A percentile compares a stretch with the other conserved stretches of the same genome.
Conservation (phyloP, 2,888 invertebrate genomes). For the Bibio marci region DNA sequence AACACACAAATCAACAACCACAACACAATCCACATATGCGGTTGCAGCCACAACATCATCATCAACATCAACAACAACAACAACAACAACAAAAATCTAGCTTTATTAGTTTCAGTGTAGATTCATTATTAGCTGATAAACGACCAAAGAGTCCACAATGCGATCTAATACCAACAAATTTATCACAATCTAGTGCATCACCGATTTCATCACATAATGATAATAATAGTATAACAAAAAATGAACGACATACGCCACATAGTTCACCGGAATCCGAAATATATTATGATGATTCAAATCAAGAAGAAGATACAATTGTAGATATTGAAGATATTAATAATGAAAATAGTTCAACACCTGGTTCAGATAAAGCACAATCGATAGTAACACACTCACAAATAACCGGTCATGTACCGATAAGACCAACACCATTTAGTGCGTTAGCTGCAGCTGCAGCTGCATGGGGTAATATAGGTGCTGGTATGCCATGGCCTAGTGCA, state of each 20-base stretch:
- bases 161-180: conserved; percentile 2
- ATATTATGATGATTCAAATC: conserved; percentile 28
- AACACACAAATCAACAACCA: conserved; percentile 23
- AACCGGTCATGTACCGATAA: conserved; percentile 41
- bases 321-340: conserved; percentile 64
- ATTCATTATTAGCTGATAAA: conserved; percentile 61
- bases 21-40: too few species aligned
- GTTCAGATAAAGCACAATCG: conserved; percentile 21
- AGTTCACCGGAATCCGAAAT: conserved; percentile 28
- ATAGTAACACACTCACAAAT: conserved; percentile 19
- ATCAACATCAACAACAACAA: conserved; percentile 12
- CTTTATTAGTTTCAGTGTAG: conserved; percentile 69
- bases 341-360: conserved; percentile 31
- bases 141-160: conserved; percentile 35
- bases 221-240: conserved; percentile 17
- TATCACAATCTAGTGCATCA: conserved; percentile 5
- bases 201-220: conserved; percentile 5
- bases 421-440: conserved; percentile 62
- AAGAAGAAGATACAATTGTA: conserved; percentile 45
- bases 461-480: conserved; percentile 40
- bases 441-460: conserved; percentile 54
- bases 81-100: conserved; percentile 40
- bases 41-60: not conserved
- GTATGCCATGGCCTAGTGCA: conserved; percentile 35
- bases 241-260: conserved; percentile 27